phyloP scores from a whole-genome alignment of 2,888 invertebrate genomes.

The Leucozona laternaria region DNA sequence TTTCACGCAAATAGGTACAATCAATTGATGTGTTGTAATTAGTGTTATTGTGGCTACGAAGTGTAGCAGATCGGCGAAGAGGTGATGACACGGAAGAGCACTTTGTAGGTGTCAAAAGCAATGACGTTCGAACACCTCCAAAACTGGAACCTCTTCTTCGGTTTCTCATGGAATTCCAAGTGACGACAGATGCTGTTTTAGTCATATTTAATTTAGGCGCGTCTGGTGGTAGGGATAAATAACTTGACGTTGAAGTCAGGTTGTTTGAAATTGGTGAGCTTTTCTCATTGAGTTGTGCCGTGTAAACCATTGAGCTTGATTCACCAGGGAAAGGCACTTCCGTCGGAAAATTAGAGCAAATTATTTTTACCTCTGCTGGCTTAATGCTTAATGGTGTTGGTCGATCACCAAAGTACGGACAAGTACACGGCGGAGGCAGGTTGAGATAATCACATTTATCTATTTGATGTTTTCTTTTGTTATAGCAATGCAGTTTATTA shows the following conservation, averaged over 20 bases:
- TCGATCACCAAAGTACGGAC: constrained; percentile 91
- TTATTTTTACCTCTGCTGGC: constrained; percentile 85
- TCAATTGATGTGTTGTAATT: constrained; percentile 77
- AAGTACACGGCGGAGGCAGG: constrained; percentile 91
- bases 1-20: constrained; percentile 10
- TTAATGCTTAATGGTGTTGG: constrained; percentile 85
- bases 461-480: constrained; percentile 9
- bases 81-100: constrained; percentile 81
- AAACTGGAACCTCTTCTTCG: constrained; percentile 89
- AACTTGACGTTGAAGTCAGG: constrained; percentile 70
- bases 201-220: constrained; percentile 84
- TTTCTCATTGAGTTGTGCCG: constrained; percentile 18
- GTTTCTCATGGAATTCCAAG: constrained; percentile 89
- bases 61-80: constrained; percentile 86
- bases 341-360: constrained; percentile 80
- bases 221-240: constrained; percentile 77
- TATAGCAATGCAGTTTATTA: constrained; percentile 35
- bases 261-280: constrained; percentile 34
- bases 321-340: constrained; percentile 47
- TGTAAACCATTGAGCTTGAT: constrained; percentile 39
- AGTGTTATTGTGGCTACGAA: constrained; percentile 85
- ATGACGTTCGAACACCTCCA: constrained; percentile 87
- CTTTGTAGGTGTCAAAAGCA: constrained; percentile 85
- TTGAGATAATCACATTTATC: constrained; percentile 82
- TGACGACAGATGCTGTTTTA: constrained; percentile 86